Evolutionary conservation across 1,140 invertebrate species (phyloP), one percentile per base, ranked within the genome.

Genomic region (Saccostrea echinata): DNA sequence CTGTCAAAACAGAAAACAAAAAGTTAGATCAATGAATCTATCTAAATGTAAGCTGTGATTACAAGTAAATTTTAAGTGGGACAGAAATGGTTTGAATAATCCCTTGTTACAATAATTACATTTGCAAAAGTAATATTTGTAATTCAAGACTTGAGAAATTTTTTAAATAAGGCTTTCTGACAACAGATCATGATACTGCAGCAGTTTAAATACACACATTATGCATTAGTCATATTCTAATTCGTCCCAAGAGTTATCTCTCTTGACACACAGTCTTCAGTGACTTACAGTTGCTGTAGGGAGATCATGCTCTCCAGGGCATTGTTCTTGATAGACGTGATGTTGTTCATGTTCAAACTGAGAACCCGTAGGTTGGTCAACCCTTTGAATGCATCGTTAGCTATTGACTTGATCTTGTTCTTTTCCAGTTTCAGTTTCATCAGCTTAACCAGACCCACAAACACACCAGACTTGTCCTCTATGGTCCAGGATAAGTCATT

Each of bases 401-500:
- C 97, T 43, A 99, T 97, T 11, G 97, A 97, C 94, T 97, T 98
- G 88, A 99, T 97, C 90, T 97, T 96, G 95, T 99, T 99, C 68
- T 86, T 95, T 33, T 97, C 96, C 86, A 99, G 95, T 91, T 96
- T 96, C 64, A 99, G 96, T 85, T 95, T 96, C 61, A 96, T 95
- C 43, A 99, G 95, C 88, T 97, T 96, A 33, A 95, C 95, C 53
- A 99, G 94, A n/a, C 97, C 96, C 85, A 96, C 95, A 94, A 98
- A 99, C 2, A 97, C 96, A 84, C 97, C 97, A 80, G 96, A 97
- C 92, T 97, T 97, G 94, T 98, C 98, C 95, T 99, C 98, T 68
- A 98, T 97, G 82, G 97, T 97, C 96, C 97, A 98, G 0, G 97
- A 98, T 90, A 99, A 97, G 93, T 97, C 96, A 94, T 99, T 99